Base-by-base conservation (phyloP, 2,797 vertebrate species). In the Sciurus vulgaris region DNA sequence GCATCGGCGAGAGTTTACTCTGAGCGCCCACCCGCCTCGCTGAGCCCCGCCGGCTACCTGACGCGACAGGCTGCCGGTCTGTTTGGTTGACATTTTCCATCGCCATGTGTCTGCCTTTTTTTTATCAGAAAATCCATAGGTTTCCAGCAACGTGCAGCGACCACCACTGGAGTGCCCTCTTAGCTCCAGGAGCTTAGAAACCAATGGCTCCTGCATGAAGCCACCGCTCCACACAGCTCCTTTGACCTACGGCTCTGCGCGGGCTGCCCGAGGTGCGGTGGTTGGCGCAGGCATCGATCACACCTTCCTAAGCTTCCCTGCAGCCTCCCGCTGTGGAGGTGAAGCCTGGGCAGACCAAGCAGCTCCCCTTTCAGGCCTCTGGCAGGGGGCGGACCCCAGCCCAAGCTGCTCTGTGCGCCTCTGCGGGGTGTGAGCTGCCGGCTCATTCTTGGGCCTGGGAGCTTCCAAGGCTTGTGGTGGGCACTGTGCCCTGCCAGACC, bases 391-490 rank as follows among this genome's bases (percentile, higher is more conserved):
- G 28, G 5, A 4, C 10, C 22, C 56, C 26, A 2, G 2, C 30
- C 12, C 1, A 4, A 35, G 30, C 35, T 59, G 15, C 20, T 26
- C 78, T 73, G 2, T 7, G 30, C 35, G 65, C 49, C 13, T 12
- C 20, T 24, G 70, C n/a, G 2, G 47, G 5, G 7, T 7, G 24
- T 35, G 44, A 26, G 30, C 14, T 28, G 8, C 12, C 3, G 26
- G 49, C 18, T 54, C 18, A 6, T 30, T 18, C 9, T 10, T 24
- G 33, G 12, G 2, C 7, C 26, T 17, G 4, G 3, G n/a, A 13
- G 13, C 10, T 41, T 51, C 7, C 7, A 2, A 2, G 5, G 5
- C 3, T 3, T 2, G 6, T 1, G 9, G 54, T 4, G 0, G 6
- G 41, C 51, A 9, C 0, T 56, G 65, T 44, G 24, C 6, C 35